Evolutionary conservation across 2,888 invertebrate genomes (phyloP), one percentile per base, ranked within the genome.

Genomic region (Cheilosia pagana): DNA sequence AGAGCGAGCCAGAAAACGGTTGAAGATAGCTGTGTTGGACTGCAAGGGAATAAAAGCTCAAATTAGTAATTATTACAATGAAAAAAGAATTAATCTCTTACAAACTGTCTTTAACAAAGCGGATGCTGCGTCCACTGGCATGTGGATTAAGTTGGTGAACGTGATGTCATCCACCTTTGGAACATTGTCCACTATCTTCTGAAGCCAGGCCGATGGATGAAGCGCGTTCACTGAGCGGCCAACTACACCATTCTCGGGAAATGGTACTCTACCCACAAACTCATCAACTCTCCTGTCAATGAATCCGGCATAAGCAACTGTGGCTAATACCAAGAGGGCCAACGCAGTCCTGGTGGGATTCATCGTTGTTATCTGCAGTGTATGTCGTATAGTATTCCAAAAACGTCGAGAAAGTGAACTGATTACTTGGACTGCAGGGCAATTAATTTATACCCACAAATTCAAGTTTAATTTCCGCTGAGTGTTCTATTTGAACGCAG

Each of bases 331-430:
- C 41, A 76, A 50, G 6, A 81, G 39, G 16, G 65, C 31, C n/a
- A 85, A 71, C 50, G 75, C 65, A 43, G 45, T 52, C 55, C 52
- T 70, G 8, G 57, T 45, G 2, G 59, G 43, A 60, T 71, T 60
- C 85, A 85, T 85, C 50, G 60, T 53, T 21, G 19, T n/a, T 25
- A 23, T 25, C n/a, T n/a, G 3, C 35, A 2, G 12, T 35, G 41
- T 28, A n/a, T n/a, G 48, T 10, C 28, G 45, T 35, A 14, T 35
- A 14, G 23, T 70, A 35, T 50, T 62, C 67, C n/a, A 25, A 62
- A 59, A 65, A 60, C 70, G 52, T 41, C n/a, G 16, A 63, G 53
- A 48, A 85, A 76, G 35, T 76, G 70, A 85, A 85, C 85, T 85
- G 60, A 71, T 85, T 19, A 21, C 3, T 21, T 25, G 21, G 39